These are phyloP conservation scores for Pampus argenteus DNA, from an alignment of 2,797 vertebrate species.

Conservation along the genomic window DNA sequence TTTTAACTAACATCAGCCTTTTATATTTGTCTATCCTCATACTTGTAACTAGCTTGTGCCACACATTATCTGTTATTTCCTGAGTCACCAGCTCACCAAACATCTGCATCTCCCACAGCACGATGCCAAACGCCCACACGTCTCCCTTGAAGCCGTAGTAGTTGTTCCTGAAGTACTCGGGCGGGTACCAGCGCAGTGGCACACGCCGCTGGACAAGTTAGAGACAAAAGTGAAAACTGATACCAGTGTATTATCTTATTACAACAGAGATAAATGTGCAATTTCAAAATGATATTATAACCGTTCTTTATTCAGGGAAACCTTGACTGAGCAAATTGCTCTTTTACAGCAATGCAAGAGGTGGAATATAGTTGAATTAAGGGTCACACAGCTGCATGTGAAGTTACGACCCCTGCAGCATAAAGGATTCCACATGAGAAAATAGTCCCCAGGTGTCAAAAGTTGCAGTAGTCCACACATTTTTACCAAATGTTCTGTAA, in stretches of 20 bases:
- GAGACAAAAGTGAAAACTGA: slow-evolving; percentile 1
- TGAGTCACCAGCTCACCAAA: slow-evolving; percentile 76
- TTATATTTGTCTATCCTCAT: neutral
- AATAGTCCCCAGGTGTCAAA: neutral
- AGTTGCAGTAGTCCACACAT: neutral
- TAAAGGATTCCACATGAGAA: neutral
- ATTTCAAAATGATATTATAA: neutral
- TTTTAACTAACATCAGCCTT: neutral
- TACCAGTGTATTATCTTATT: too few relatives aligned
- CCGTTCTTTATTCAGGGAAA: too few relatives aligned
- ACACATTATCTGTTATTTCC: neutral
- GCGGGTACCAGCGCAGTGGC: slow-evolving; percentile 86
- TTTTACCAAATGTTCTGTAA: neutral
- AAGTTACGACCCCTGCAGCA: neutral
- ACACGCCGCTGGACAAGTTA: slow-evolving; percentile 72
- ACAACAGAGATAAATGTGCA: neutral
- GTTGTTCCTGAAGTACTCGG: slow-evolving; percentile 85
- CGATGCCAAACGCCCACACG: slow-evolving; percentile 84
- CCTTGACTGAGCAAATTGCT: too few relatives aligned
- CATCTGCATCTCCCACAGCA: slow-evolving; percentile 86
- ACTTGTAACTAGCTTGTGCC: neutral
- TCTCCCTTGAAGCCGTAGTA: slow-evolving; percentile 86
- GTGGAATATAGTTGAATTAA: too few relatives aligned
- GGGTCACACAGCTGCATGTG: neutral
- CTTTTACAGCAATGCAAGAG: too few relatives aligned